Evolutionary conservation across 2,888 invertebrate genomes (phyloP).

Genomic region (Flexamia atlantica): DNA sequence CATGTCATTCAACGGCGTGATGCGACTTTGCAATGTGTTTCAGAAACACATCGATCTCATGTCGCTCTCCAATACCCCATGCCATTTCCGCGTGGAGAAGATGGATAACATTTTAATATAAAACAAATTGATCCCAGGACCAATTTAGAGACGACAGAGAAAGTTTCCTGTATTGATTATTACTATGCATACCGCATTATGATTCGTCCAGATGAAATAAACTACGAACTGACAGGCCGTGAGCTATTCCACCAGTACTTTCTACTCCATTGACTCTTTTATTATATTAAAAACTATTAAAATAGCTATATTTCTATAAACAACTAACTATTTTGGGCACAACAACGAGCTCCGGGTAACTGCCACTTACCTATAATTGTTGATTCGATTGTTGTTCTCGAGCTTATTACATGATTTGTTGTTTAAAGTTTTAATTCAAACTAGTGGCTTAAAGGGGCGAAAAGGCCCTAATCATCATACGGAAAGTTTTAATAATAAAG

Average conservation of each 20-base stretch:
- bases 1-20: constrained; percentile 16
- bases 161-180: constrained; percentile 6
- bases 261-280: too few species aligned
- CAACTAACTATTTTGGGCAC: too few species aligned
- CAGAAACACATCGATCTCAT: constrained; percentile 34
- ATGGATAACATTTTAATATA: constrained; percentile 34
- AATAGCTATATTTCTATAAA: too few species aligned
- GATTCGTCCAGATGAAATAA: constrained; percentile 59
- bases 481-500: too few species aligned
- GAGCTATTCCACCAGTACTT: constrained; percentile 61
- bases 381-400: too few species aligned
- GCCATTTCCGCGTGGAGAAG: constrained; percentile 23
- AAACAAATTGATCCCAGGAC: constrained; percentile 10
- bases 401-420: too few species aligned
- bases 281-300: too few species aligned
- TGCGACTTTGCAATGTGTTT: neutral
- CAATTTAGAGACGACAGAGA: constrained; percentile 15
- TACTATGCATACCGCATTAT: constrained; percentile 66
- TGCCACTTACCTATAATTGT: too few species aligned
- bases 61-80: constrained; percentile 7
- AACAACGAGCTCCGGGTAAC: too few species aligned
- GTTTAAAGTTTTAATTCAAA: too few species aligned
- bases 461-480: too few species aligned
- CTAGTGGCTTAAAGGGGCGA: too few species aligned
- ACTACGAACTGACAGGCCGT: constrained; percentile 43